Base-by-base conservation (phyloP, 2,113 vertebrate species). In the Ceuthmochares aereus region DNA sequence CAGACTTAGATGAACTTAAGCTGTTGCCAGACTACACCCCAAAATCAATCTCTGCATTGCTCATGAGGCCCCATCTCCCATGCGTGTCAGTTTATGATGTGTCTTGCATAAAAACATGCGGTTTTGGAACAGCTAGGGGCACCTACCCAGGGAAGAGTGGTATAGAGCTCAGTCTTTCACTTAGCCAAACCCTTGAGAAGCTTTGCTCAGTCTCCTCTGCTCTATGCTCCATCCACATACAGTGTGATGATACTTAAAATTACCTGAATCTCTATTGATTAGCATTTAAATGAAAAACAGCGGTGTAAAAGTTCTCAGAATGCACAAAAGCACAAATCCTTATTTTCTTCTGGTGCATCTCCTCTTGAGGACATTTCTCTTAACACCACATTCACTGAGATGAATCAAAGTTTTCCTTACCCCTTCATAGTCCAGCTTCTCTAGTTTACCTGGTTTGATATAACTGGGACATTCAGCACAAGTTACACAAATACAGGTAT, bases 351-450 rank as follows among this genome's bases (percentile, higher is more conserved):
- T 40, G 70, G 27, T 60, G 30, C 25, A 74, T 52, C 14, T 81
- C 70, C 23, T 80, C 36, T 22, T 45, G 32, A 68, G 21, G 23
- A 47, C 5, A 0, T 55, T 80, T 83, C 12, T 85, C 32, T 30
- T 19, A 29, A 14, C 26, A 66, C 5, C 13, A 23, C 6, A 10
- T n/a, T 22, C 26, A 47, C 43, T 0, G 0, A 9, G 18, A 80
- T 5, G 7, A 87, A 69, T 52, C 14, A 13, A 54, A 64, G n/a
- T 60, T 79, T 79, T 43, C 58, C 49, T 66, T 52, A 30, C 26
- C 52, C 25, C 80, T 40, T 64, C 58, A 78, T 12, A 68, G 18
- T 27, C 43, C 51, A 6, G 27, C 62, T 79, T 67, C 45, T 85
- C 56, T 68, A 30, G 6, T 59, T 85, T 86, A 63, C 21, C 43